Base-by-base conservation (phyloP, 2,113 vertebrate species). In the Larimichthys crocea region DNA sequence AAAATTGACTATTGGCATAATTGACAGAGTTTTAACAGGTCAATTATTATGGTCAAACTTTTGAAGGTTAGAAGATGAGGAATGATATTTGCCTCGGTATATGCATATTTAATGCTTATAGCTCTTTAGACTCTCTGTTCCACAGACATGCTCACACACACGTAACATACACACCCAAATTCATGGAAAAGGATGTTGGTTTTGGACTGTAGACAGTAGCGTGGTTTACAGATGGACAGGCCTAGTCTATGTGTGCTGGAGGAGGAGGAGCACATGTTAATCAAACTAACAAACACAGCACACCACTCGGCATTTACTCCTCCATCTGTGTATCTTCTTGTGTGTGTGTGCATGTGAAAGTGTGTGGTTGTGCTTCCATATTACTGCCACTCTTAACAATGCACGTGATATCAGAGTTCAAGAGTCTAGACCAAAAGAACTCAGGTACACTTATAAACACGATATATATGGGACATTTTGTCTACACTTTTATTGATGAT, bases 141-240 rank as follows among this genome's bases (percentile, higher is more conserved):
- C 48, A n/a, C 22, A 64, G 4, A 57, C 15, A 46, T 35, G 22
- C 10, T 53, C 48, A 63, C 63, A 65, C 5, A 82, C 53, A 62
- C 35, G 73, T 42, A 31, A 69, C 26, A 42, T 12, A 1, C 17
- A 3, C 61, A 63, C 42, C 40, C 55, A 57, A 67, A 66, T 68
- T 49, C 65, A 74, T 74, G 60, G 46, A 55, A 26, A 57, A 69
- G 79, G 74, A 80, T 89, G 88, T 46, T 92, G 64, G 52, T 85
- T 86, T 92, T 94, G 89, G 91, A 82, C 26, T 15, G 70, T 10
- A 31, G 81, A 79, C 79, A 86, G 83, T 19, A 19, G 76, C 10
- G 12, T 40, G 79, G 57, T 79, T 53, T 53, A 74, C 66, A 79
- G 57, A 87, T 85, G 68, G 63, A 83, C 78, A 83, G 74, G 49